Conservation (phyloP, 2,113 vertebrate genomes). For the Leucoraja erinaceus region DNA sequence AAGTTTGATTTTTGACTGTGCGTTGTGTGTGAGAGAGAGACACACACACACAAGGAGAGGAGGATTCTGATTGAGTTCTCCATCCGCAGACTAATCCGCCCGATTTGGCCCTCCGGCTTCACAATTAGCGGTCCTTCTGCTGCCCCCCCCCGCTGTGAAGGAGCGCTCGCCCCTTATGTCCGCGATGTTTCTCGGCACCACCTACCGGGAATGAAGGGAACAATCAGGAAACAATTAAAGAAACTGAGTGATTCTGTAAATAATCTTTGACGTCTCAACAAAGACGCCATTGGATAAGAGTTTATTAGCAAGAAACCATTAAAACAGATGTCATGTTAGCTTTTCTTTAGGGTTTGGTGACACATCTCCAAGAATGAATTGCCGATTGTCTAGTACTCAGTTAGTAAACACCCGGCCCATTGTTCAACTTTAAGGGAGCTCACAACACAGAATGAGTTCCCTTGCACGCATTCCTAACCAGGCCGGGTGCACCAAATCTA, state of each 20-base stretch:
- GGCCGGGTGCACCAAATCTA: slow-evolving; percentile 48
- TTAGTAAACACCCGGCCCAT: slow-evolving; percentile 55
- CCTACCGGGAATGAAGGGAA: slow-evolving; percentile 53
- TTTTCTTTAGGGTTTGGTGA: slow-evolving; percentile 55
- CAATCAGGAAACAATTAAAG: slow-evolving; percentile 49
- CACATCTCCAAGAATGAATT: slow-evolving; percentile 57
- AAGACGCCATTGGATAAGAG: slow-evolving; percentile 57
- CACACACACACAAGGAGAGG: not conserved
- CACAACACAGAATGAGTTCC: slow-evolving; percentile 47
- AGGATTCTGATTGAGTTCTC: not conserved
- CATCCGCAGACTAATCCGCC: slow-evolving; percentile 39
- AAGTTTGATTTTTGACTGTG: slow-evolving; percentile 19
- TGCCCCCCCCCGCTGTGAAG: slow-evolving; percentile 47
- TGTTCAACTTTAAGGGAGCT: slow-evolving; percentile 54
- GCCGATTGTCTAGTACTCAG: slow-evolving; percentile 60
- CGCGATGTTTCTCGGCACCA: slow-evolving; percentile 49
- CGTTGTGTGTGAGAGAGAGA: not conserved
- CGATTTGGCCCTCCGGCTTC: slow-evolving; percentile 44
- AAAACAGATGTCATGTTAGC: slow-evolving; percentile 60
- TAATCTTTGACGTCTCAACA: slow-evolving; percentile 62
- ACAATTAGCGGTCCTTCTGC: slow-evolving; percentile 50
- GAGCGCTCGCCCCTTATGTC: slow-evolving; percentile 46
- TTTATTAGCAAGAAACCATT: slow-evolving; percentile 61
- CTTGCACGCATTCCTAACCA: slow-evolving; percentile 45
- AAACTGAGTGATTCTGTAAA: slow-evolving; percentile 58